Base-by-base conservation (phyloP, 2,113 vertebrate species). In the Pipra filicauda region DNA sequence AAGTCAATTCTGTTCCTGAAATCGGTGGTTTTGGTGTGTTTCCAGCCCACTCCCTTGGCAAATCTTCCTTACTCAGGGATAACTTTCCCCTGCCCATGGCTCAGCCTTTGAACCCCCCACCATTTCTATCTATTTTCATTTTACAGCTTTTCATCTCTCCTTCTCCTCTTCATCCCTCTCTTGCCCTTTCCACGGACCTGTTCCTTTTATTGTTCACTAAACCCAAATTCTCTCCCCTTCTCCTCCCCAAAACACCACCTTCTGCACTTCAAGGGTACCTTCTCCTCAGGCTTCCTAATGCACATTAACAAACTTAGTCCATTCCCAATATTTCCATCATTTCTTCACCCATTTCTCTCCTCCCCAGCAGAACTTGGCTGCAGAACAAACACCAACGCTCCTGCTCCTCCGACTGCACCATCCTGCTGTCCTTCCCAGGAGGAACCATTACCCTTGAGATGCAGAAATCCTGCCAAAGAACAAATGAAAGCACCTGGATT, bases 1-100 rank as follows among this genome's bases (percentile, higher is more conserved):
- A 57, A 91, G 59, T 26, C 28, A 55, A 26, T 26, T 65, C 57
- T 54, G 41, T 12, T 74, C 67, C 65, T 12, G n/a, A 88, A 85
- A 54, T 28, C 3, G 8, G 49, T 15, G 4, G 0, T 8, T 75
- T 33, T 4, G 1, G 35, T 41, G 30, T 8, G 39, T 81, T 91
- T 71, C 83, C 58, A 80, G 67, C 31, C 27, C 21, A 12, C 24
- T 48, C 54, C 54, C 37, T 15, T 16, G 33, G 55, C 20, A 89
- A 64, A 20, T n/a, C 74, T 77, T 80, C 26, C n/a, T 64, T 24
- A 59, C 33, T n/a, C 26, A 2, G 3, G 41, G 64, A 12, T 27
- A 2, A 3, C 12, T 16, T 46, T 46, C 23, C 23, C 35, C 49
- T 46, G 26, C 48, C 48, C 2, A 0, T 4, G 33, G n/a, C 31